Conservation (phyloP, 2,113 vertebrate species). For the Mesitornis unicolor region DNA sequence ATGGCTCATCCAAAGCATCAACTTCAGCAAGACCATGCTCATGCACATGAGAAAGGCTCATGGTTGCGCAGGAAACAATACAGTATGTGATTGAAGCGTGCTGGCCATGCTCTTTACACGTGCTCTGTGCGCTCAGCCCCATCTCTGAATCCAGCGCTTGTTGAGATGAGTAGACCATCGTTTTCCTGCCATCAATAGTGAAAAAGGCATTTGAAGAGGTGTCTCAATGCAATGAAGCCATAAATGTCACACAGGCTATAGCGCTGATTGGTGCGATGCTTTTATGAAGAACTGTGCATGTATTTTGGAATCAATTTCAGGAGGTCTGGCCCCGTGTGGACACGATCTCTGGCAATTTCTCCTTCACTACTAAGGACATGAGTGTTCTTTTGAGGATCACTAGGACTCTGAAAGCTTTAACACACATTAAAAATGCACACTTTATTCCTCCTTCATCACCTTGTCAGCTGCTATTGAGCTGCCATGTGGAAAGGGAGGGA, state of each 20-base stretch:
- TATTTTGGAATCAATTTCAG: background rate
- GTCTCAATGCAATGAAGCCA: background rate
- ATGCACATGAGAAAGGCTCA: accelerated
- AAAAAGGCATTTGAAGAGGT: background rate
- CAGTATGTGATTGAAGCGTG: background rate
- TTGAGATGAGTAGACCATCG: background rate
- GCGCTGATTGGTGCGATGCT: background rate
- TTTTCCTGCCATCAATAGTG: background rate
- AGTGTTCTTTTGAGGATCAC: background rate
- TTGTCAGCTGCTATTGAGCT: background rate
- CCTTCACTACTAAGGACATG: background rate
- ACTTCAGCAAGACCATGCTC: no score
- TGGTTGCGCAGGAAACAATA: background rate
- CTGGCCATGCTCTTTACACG: no score
- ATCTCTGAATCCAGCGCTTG: accelerated
- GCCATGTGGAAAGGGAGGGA: background rate
- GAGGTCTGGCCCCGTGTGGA: background rate
- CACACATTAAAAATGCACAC: background rate
- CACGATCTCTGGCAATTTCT: background rate
- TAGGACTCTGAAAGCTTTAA: background rate
- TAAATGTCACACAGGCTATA: accelerated
- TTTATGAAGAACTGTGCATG: accelerated
- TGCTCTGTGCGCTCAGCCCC: accelerated
- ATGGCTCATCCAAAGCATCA: background rate
- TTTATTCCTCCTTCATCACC: background rate